These are phyloP conservation scores for Nemotelus pantherinus DNA, from an alignment of 2,888 invertebrate genomes.

Conservation along the genomic window DNA sequence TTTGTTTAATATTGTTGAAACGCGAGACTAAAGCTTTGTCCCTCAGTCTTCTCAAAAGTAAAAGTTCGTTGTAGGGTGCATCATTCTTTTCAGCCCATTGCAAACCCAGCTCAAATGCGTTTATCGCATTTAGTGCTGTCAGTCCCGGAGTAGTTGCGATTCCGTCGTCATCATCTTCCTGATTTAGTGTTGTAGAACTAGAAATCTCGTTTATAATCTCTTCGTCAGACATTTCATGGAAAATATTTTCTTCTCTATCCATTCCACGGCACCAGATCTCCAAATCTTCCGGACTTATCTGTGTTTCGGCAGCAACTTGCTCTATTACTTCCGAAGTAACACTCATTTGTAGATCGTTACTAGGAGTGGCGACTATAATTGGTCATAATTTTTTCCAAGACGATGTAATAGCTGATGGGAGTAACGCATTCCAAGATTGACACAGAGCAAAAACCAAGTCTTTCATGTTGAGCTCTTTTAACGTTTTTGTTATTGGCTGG, in stretches of 20 bases:
- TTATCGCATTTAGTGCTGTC: neutral
- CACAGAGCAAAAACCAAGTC: neutral
- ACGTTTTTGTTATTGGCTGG: neutral
- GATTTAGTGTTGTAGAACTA: slow-evolving; percentile 9
- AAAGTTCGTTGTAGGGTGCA: slow-evolving; percentile 4
- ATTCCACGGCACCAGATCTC: slow-evolving; percentile 8
- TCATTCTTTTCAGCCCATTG: slow-evolving; percentile 1
- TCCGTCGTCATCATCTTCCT: neutral
- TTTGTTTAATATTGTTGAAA: slow-evolving; percentile 8
- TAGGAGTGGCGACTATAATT: neutral
- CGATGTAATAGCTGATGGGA: slow-evolving; percentile 8
- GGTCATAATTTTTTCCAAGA: slow-evolving; percentile 16
- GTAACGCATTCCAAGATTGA: slow-evolving; percentile 12
- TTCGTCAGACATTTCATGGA: neutral
- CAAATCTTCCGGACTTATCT: slow-evolving; percentile 9
- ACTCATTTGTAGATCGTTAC: slow-evolving; percentile 7
- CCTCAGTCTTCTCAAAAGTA: slow-evolving; percentile 9
- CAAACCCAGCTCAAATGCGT: slow-evolving; percentile 11
- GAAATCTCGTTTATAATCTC: slow-evolving; percentile 1
- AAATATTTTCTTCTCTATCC: slow-evolving; percentile 15
- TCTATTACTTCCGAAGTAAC: slow-evolving; percentile 4
- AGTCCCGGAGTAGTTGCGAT: neutral
- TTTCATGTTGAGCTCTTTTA: neutral
- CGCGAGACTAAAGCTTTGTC: slow-evolving; percentile 13
- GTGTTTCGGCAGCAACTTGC: slow-evolving; percentile 10